Conservation (phyloP, 2,888 invertebrate species). For the Seladonia tumulorum region DNA sequence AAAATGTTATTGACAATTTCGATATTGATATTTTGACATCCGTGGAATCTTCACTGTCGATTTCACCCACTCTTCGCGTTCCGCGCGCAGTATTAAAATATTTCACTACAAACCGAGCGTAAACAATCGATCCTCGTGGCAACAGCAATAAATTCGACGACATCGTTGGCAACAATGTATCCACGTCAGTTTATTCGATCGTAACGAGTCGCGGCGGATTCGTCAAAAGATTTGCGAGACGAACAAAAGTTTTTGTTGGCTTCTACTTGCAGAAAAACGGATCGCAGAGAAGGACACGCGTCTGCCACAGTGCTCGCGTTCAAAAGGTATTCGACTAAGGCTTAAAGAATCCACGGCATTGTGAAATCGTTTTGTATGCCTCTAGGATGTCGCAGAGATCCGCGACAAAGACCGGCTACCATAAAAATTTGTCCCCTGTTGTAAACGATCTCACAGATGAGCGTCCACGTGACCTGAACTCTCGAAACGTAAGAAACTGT, state of each 20-base stretch:
- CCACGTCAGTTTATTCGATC: not conserved
- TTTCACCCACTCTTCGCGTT: not conserved
- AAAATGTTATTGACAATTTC: not conserved
- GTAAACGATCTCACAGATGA: not conserved
- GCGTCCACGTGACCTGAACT: not conserved
- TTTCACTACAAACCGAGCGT: not conserved
- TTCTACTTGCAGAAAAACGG: not conserved
- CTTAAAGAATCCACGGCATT: conserved; percentile 48
- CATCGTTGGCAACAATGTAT: not conserved
- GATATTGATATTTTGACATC: not conserved
- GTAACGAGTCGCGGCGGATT: not conserved
- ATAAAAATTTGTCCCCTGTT: conserved; percentile 48
- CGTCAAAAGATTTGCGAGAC: not conserved
- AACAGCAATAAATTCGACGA: not conserved
- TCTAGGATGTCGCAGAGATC: conserved; percentile 15
- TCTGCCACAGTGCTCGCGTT: conserved; percentile 38
- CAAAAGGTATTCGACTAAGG: conserved; percentile 58
- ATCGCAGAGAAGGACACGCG: conserved; percentile 21
- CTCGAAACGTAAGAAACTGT: not conserved
- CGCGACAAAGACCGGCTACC: conserved; percentile 36
- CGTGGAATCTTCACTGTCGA: not conserved
- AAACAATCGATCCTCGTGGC: not conserved
- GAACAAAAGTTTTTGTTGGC: not conserved
- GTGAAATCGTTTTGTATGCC: conserved; percentile 49
- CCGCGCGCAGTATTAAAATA: not conserved